phyloP scores from a whole-genome alignment of 2,888 invertebrate genomes.

The Cheilosia soror region DNA sequence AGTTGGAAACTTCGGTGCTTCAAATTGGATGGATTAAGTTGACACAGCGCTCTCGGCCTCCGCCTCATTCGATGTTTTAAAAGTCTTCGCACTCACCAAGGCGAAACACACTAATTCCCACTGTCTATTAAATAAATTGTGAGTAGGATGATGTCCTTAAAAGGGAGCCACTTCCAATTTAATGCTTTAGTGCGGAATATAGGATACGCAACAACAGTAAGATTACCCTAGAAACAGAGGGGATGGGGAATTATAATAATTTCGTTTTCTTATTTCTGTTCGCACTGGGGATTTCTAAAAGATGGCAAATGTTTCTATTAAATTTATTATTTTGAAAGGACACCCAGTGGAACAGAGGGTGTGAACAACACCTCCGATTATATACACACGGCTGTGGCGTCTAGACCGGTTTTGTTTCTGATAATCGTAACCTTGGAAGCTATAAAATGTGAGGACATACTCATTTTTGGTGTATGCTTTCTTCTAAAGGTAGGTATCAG shows the following conservation, averaged over 20 bases:
- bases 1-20: slow-evolving; percentile 15
- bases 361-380: background rate
- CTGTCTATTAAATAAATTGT: slow-evolving; percentile 55
- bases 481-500: slow-evolving; percentile 48
- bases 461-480: slow-evolving; percentile 38
- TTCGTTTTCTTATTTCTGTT: slow-evolving; percentile 9
- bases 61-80: slow-evolving; percentile 8
- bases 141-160: slow-evolving; percentile 42
- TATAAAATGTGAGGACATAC: slow-evolving; percentile 45
- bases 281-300: slow-evolving; percentile 31
- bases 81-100: background rate
- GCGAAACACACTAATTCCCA: slow-evolving; percentile 33
- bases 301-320: slow-evolving; percentile 54
- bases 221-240: background rate
- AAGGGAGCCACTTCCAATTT: slow-evolving; percentile 64
- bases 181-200: slow-evolving; percentile 41
- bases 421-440: slow-evolving; percentile 25
- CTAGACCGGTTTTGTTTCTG: slow-evolving; percentile 34
- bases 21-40: slow-evolving; percentile 47
- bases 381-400: slow-evolving; percentile 4
- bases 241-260: slow-evolving; percentile 6
- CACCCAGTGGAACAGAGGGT: slow-evolving; percentile 9
- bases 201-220: background rate
- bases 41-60: slow-evolving; percentile 26
- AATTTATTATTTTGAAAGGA: slow-evolving; percentile 58